Base-by-base conservation (phyloP, 2,888 invertebrate species). In the Pristionchus fissidentatus region DNA sequence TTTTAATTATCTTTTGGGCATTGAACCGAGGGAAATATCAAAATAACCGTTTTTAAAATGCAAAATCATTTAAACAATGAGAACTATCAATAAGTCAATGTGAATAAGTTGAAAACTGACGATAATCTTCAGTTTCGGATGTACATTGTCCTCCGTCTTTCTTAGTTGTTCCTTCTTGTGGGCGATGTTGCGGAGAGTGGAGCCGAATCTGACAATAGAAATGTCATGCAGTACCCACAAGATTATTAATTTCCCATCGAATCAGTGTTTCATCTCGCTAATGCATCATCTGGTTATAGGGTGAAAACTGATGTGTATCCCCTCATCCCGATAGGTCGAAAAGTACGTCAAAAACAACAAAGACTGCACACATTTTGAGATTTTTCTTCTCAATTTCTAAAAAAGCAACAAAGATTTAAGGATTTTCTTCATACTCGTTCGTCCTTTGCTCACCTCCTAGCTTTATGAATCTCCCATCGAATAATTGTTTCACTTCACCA, bases 131-230 rank as follows among this genome's bases (percentile, higher is more conserved):
- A 90, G 85, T 66, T 85, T 84, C 0, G 90, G 89, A 32, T 85
- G 81, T 49, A 83, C 86, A 60, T 86, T 84, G 29, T 85, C 83
- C n/a, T 78, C 83, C 86, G 89, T 60, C 57, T 86, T 88, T 81
- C 41, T 90, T 88, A 78, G 86, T 82, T 84, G 85, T 86, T 84
- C 86, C 70, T 87, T 83, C 75, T 86, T 88, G 80, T 90, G 90
- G 8, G 87, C 87, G 15, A 90, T 75, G 22, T 57, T 43, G 13
- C 90, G 83, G 13, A 89, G 70, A 4, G 89, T 89, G 0, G 88
- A 89, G 0, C 88, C 88, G 55, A 83, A 88, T 32, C 88, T 57
- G 43, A n/a, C 52, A 83, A 85, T 26, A 10, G n/a, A 52, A 19
- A 1, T 57, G n/a, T n/a, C 35, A 35, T 32, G 13, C 62, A 1